Evolutionary conservation across 2,888 invertebrate genomes (phyloP), one percentile per base, ranked within the genome.

Genomic region (Lamellibrachia columna): DNA sequence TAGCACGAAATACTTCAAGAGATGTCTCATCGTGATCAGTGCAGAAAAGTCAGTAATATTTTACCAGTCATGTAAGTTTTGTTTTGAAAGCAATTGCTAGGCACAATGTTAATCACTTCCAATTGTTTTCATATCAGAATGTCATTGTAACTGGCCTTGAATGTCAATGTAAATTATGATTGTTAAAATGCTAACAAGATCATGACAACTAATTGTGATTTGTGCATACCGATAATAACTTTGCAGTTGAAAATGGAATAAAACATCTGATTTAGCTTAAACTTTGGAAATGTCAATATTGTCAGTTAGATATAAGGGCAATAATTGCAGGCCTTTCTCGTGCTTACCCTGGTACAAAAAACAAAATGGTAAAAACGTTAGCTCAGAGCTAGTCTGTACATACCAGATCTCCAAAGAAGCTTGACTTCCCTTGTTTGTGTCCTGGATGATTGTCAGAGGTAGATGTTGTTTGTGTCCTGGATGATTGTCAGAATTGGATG

Each of bases 261-360:
- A 75, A 22, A 75, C 75, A 75, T 75, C 75, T 75, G 75, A 75
- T 75, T 75, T 75, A 75, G 75, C 75, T 75, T 75, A 75, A 75
- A 75, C n/a, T 75, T 75, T 75, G 75, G 75, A 75, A 75, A 75
- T 75, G 75, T 75, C 75, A 6, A 15, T 22, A 75, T 75, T 75
- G 75, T 75, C 75, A 75, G 75, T 22, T 15, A 75, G 15, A 75
- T 75, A 22, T 75, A 75, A 75, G 75, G 75, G 75, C 75, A 75
- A 22, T 75, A 6, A 75, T 75, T 75, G 75, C 9, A 60, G 6
- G 22, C n/a, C 15, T 75, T 75, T 75, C 75, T 75, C n/a, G n/a
- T 11, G 75, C 22, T 4, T 22, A 75, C 75, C 75, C 75, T 75
- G 75, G 75, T 75, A n/a, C 75, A 75, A 75, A 75, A 75, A 75